Evolutionary conservation across 2,888 invertebrate genomes (phyloP).

Genomic region (Tiliacea aurago): DNA sequence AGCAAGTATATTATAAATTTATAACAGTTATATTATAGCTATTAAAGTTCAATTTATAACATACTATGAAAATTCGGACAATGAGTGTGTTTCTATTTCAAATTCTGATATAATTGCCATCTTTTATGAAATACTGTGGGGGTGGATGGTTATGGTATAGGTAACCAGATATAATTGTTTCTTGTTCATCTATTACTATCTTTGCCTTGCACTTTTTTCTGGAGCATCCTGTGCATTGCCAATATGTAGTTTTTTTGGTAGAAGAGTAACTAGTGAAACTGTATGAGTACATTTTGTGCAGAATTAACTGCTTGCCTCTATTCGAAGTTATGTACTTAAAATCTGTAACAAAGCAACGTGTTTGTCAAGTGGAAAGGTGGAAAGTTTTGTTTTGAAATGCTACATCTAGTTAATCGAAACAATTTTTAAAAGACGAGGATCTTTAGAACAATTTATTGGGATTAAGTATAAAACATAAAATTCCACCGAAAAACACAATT

Average conservation of each 20-base stretch:
- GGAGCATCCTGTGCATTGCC: slow-evolving; percentile 14
- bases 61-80: no score
- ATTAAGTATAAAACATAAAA: no score
- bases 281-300: slow-evolving; percentile 1
- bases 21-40: no score
- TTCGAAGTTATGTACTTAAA: slow-evolving; percentile 12
- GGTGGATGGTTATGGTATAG: slow-evolving; percentile 25
- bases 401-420: neutral
- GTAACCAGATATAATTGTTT: slow-evolving; percentile 4
- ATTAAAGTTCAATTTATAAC: no score
- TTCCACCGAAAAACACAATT: no score
- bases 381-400: neutral
- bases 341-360: slow-evolving; percentile 7
- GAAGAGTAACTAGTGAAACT: neutral
- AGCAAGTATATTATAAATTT: no score
- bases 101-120: slow-evolving; percentile 27
- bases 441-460: no score
- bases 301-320: slow-evolving; percentile 16
- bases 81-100: neutral
- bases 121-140: slow-evolving; percentile 12
- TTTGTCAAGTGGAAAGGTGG: neutral
- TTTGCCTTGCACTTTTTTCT: slow-evolving; percentile 32
- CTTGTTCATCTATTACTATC: neutral
- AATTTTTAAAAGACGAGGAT: neutral
- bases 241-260: slow-evolving; percentile 6